A percentile compares a stretch with the other conserved stretches of the same genome.
phyloP scores from a whole-genome alignment of 2,113 vertebrate species.

The Gobius niger region DNA sequence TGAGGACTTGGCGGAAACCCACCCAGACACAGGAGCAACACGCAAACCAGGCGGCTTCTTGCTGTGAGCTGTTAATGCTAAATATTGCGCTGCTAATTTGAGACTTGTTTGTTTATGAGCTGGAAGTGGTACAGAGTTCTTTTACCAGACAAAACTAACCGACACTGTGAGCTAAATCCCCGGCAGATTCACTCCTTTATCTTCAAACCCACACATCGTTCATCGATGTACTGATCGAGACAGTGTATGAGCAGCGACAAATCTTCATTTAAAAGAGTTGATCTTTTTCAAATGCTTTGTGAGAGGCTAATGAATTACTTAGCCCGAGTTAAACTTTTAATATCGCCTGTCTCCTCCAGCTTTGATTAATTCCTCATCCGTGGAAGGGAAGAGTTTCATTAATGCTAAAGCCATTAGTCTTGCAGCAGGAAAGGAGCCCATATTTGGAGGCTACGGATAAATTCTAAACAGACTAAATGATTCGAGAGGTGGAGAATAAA shows the following conservation, averaged over 20 bases:
- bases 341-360: constrained; percentile 71
- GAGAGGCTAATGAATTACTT: constrained; percentile 68
- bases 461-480: constrained; percentile 60
- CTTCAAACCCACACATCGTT: not conserved
- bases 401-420: constrained; percentile 78
- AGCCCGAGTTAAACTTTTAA: constrained; percentile 78
- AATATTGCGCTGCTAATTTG: too few relatives aligned
- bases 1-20: too few relatives aligned
- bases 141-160: not conserved
- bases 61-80: too few relatives aligned
- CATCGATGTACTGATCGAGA: constrained; percentile 21
- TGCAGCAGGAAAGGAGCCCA: constrained; percentile 67
- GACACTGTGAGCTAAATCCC: not conserved
- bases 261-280: constrained; percentile 59
- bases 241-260: constrained; percentile 50
- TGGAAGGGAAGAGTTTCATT: constrained; percentile 78
- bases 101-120: too few relatives aligned
- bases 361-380: constrained; percentile 78
- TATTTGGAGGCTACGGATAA: constrained; percentile 68
- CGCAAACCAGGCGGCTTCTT: too few relatives aligned
- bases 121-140: not conserved
- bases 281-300: constrained; percentile 67
- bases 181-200: not conserved
- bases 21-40: too few relatives aligned
- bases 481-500: constrained; percentile 63